Evolutionary conservation across 1,140 invertebrate species (phyloP), one percentile per base, ranked within the genome.

Genomic region (Drosophila sechellia): DNA sequence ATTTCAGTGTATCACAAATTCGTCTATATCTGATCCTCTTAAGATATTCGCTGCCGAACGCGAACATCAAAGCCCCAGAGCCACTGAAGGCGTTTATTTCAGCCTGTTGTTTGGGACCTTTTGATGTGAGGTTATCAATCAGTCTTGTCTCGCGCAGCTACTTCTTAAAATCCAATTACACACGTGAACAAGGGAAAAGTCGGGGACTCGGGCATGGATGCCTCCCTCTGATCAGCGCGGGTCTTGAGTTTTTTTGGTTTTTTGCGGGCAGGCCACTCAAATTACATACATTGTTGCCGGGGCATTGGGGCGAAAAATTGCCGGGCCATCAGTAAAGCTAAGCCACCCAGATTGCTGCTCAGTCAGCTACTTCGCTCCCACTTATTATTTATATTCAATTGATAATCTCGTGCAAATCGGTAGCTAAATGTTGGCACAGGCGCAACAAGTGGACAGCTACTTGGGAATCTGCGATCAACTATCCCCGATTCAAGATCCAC

Each of bases 371-470:
- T 55, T 45, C 35, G 65, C 75, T 72, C 48, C 17, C 45, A 73
- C 81, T 86, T 86, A 83, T 86, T 86, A 86, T 87, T 89, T 81
- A 89, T 89, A 89, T 89, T 79, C 83, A 79, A 87, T 87, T 87
- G 83, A 87, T 87, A 89, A 87, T 87, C 83, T 87, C 46, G 79
- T 77, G 83, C 83, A 83, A 89, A 87, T 87, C 83, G 79, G 83
- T 83, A 87, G 84, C 83, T 83, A 89, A 87, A 83, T 86, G 79
- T 86, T 83, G 79, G 65, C 79, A 83, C 79, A 89, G 83, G 58
- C 70, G 61, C 81, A 87, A 87, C 74, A 86, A 87, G 81, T 86
- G 81, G 84, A 79, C 84, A 86, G 74, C 66, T 35, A 35, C 43
- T 35, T 22, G 17, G 17, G 39, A 27, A 50, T 34, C 25, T 6